Conservation (phyloP, 2,797 vertebrate genomes). For the Moxostoma hubbsi region DNA sequence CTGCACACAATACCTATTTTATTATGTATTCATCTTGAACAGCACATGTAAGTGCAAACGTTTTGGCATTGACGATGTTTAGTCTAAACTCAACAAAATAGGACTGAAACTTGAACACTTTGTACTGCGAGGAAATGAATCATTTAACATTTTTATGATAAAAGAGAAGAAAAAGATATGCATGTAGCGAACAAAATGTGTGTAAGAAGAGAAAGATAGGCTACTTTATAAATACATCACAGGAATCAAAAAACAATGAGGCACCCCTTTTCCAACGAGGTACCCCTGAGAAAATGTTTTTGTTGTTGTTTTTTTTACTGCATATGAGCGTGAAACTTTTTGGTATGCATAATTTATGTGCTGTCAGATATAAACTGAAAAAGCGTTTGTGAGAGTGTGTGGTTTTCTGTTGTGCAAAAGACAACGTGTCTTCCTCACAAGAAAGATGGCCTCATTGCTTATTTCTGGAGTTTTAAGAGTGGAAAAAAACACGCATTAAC, state of each 20-base stretch:
- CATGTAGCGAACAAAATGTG: background rate
- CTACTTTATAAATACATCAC: conserved; percentile 16
- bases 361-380: conserved; percentile 29
- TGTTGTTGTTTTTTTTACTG: conserved; percentile 39
- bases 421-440: conserved; percentile 17
- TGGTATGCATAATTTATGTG: conserved; percentile 46
- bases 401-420: conserved; percentile 25
- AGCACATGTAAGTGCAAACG: no score
- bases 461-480: conserved; percentile 26
- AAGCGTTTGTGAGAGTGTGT: conserved; percentile 6
- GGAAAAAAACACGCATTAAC: background rate
- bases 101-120: no score
- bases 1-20: background rate
- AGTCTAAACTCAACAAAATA: no score
- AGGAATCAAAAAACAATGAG: background rate
- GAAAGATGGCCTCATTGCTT: conserved; percentile 11
- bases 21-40: no score
- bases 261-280: background rate
- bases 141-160: background rate
- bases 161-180: background rate
- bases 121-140: no score
- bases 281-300: background rate
- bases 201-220: background rate
- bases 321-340: conserved; percentile 16
- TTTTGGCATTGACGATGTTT: no score